Evolutionary conservation across 2,888 invertebrate genomes (phyloP).

Genomic region (Buathra laborator): DNA sequence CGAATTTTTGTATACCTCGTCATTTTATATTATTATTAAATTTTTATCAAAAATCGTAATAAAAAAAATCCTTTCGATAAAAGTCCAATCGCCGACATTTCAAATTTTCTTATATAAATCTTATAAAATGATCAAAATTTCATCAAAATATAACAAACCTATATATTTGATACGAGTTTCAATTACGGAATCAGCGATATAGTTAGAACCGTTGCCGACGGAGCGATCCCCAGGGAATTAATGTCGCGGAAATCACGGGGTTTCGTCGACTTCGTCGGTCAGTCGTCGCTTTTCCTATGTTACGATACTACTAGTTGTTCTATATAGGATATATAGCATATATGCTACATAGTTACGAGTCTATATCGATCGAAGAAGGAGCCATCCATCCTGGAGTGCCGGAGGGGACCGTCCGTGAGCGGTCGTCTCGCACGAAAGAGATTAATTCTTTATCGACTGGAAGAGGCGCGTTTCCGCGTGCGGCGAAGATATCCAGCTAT

Average conservation of each 20-base stretch:
- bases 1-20: too few species aligned
- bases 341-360: neutral
- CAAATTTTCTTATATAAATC: too few species aligned
- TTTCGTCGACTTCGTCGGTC: neutral
- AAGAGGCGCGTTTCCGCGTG: slow-evolving; percentile 74
- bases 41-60: too few species aligned
- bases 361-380: slow-evolving; percentile 59
- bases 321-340: neutral
- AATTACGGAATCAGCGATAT: neutral
- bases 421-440: slow-evolving; percentile 65
- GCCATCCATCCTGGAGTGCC: slow-evolving; percentile 66
- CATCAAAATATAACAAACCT: too few species aligned
- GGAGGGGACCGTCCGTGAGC: slow-evolving; percentile 53
- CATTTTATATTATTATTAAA: too few species aligned
- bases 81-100: too few species aligned
- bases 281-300: slow-evolving; percentile 11
- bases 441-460: slow-evolving; percentile 70
- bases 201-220: neutral
- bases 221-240: neutral
- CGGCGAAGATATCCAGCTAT: slow-evolving; percentile 68
- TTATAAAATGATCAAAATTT: too few species aligned
- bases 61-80: too few species aligned
- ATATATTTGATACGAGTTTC: neutral
- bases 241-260: neutral
- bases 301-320: neutral